These are phyloP conservation scores for Xanthorhoe designata DNA, from an alignment of 2,888 invertebrate genomes.

Conservation along the genomic window DNA sequence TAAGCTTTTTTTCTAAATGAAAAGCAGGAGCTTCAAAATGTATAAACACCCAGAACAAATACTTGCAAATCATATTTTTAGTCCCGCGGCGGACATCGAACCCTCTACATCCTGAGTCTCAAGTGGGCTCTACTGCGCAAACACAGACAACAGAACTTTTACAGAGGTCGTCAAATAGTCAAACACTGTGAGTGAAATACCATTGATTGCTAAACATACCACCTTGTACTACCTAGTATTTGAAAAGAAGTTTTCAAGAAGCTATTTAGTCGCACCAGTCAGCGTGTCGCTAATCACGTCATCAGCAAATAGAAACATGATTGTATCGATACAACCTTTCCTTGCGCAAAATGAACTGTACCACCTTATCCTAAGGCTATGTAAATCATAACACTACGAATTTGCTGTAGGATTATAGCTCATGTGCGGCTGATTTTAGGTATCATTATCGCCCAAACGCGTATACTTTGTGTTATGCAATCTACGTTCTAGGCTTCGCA, in stretches of 20 bases:
- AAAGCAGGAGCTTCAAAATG: too few species aligned
- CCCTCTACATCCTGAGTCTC: too few species aligned
- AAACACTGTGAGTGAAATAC: background rate
- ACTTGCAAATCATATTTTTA: too few species aligned
- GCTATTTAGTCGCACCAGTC: constrained; percentile 7
- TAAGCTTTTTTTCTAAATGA: too few species aligned
- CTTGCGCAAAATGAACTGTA: background rate
- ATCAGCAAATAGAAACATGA: constrained; percentile 5
- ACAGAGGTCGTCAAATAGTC: too few species aligned
- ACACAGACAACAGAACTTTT: too few species aligned
- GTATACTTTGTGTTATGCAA: background rate
- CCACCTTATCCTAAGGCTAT: background rate
- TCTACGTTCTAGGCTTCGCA: constrained; percentile 45
- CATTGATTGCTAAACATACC: constrained; percentile 1
- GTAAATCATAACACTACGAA: background rate
- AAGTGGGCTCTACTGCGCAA: too few species aligned
- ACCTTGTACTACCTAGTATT: background rate
- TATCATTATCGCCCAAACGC: background rate
- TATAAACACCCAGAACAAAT: too few species aligned
- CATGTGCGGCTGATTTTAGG: background rate
- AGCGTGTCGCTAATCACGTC: constrained; percentile 21
- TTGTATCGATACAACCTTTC: background rate
- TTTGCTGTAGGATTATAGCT: background rate
- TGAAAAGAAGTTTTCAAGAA: background rate
- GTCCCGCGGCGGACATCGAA: too few species aligned